Conservation (phyloP, 2,888 invertebrate genomes). For the Apamea sordens region DNA sequence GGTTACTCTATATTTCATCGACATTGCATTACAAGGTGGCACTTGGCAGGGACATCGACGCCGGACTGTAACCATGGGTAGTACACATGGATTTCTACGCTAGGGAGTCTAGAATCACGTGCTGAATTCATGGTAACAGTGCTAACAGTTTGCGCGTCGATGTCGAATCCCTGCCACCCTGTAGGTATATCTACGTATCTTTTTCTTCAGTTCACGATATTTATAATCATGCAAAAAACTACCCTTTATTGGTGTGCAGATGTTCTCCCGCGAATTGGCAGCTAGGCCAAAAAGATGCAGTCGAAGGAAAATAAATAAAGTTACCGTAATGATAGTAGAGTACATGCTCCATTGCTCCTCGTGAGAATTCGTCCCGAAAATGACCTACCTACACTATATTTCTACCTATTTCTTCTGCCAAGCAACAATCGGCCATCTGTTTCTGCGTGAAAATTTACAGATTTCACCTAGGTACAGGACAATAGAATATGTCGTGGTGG, state of each 20-base stretch:
- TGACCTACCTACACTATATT: background rate
- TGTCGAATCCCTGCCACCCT: too few species aligned
- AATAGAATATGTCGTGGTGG: background rate
- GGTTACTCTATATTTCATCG: background rate
- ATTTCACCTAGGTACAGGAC: background rate
- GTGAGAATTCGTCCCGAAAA: background rate
- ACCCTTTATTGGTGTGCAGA: background rate
- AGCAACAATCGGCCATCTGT: background rate
- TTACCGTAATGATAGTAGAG: background rate
- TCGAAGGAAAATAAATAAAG: background rate
- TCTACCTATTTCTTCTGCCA: background rate
- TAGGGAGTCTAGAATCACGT: too few species aligned
- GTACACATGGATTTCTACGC: too few species aligned
- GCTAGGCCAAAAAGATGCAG: background rate
- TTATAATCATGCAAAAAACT: background rate
- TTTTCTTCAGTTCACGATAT: background rate
- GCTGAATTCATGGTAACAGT: too few species aligned
- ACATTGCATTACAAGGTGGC: background rate
- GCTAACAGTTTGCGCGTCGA: too few species aligned
- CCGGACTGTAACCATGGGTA: too few species aligned
- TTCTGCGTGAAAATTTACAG: background rate
- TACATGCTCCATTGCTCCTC: background rate
- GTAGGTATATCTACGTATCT: background rate
- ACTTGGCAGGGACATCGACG: too few species aligned
- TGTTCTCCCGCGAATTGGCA: background rate